Evolutionary conservation across 1,140 invertebrate species (phyloP).

Genomic region (Telenomus remus): DNA sequence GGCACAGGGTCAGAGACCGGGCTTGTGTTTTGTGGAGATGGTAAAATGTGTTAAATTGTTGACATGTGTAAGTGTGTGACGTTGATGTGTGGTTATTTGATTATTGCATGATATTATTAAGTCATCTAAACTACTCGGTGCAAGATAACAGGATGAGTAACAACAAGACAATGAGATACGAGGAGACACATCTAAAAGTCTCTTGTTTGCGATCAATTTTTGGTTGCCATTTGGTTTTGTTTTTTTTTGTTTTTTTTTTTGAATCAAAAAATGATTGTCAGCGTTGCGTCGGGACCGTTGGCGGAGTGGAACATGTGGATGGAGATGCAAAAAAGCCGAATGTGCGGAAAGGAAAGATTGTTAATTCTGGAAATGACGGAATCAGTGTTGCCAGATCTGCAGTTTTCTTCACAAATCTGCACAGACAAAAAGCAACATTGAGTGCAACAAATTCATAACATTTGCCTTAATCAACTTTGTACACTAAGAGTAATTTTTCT

Average conservation of each 20-base stretch:
- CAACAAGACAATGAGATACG: slow-evolving; percentile 53
- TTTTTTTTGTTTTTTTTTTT: slow-evolving; percentile 25
- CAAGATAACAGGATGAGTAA: slow-evolving; percentile 60
- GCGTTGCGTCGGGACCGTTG: slow-evolving; percentile 74
- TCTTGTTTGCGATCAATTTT: slow-evolving; percentile 36
- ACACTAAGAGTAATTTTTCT: too few relatives aligned
- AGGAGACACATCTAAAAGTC: slow-evolving; percentile 25
- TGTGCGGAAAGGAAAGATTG: slow-evolving; percentile 17
- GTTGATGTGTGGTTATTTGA: slow-evolving; percentile 25
- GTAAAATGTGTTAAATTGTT: background rate
- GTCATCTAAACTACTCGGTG: slow-evolving; percentile 49
- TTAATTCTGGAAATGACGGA: slow-evolving; percentile 42
- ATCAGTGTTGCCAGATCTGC: slow-evolving; percentile 54
- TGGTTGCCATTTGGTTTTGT: background rate
- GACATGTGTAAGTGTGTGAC: slow-evolving; percentile 1
- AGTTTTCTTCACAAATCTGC: slow-evolving; percentile 57
- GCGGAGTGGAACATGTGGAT: slow-evolving; percentile 67
- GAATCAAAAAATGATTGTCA: slow-evolving; percentile 64
- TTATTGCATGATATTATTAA: slow-evolving; percentile 33
- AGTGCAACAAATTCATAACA: slow-evolving; percentile 31
- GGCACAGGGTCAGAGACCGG: too few relatives aligned
- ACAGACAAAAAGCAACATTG: slow-evolving; percentile 54
- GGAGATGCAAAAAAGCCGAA: slow-evolving; percentile 55
- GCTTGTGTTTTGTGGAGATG: background rate
- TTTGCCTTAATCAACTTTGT: background rate